Percentiles rank a stretch among this genome's conserved stretches.
These are phyloP conservation scores for Rattus rattus DNA, from an alignment of 2,113 vertebrate species.

Conservation along the genomic window DNA sequence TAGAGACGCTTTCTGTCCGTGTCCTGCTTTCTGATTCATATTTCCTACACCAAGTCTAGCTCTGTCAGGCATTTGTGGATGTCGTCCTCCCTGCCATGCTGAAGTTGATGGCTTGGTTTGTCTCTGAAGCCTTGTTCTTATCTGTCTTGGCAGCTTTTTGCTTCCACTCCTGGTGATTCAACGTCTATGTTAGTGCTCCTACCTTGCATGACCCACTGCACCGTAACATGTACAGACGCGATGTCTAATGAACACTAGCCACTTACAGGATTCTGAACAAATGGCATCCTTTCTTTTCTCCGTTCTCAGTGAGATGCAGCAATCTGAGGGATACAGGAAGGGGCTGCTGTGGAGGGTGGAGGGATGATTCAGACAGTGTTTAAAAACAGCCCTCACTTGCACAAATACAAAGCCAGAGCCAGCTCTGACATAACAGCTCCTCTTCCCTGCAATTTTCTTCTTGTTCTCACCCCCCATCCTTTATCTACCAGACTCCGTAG, in stretches of 20 bases:
- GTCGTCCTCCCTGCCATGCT: background rate
- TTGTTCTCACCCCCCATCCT: background rate
- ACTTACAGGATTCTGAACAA: background rate
- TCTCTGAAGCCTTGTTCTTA: background rate
- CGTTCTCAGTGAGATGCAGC: background rate
- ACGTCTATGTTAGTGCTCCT: background rate
- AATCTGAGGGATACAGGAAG: background rate
- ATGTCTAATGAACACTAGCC: background rate
- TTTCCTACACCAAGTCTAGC: background rate
- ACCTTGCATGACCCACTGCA: too few species aligned
- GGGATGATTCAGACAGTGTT: constrained; percentile 48
- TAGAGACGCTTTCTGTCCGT: background rate
- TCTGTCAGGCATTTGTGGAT: background rate
- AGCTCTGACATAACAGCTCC: background rate
- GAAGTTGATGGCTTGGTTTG: background rate
- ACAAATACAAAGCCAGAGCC: background rate
- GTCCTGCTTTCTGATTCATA: background rate
- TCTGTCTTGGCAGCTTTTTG: background rate
- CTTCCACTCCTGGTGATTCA: background rate
- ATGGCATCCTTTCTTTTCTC: background rate
- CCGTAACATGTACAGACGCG: background rate
- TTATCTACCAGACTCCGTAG: background rate
- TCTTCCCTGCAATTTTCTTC: constrained; percentile 50
- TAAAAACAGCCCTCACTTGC: constrained; percentile 66
- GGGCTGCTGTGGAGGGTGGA: background rate